Evolutionary conservation across 2,888 invertebrate genomes (phyloP).

Genomic region (Muschampia plurimacula): DNA sequence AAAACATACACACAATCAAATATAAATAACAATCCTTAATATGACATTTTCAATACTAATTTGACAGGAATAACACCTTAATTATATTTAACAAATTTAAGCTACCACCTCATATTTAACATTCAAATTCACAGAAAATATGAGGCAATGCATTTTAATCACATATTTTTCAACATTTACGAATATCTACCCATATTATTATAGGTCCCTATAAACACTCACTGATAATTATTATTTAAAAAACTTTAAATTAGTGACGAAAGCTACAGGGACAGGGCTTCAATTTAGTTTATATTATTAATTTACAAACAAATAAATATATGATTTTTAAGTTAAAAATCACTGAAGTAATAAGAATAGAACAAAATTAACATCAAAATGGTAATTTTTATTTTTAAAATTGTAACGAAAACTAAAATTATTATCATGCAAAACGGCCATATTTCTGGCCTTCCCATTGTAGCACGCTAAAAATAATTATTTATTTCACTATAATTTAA

Average conservation of each 20-base stretch:
- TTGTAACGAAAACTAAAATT: conserved; percentile 24
- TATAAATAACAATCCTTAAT: too few species aligned
- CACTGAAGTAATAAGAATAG: conserved; percentile 37
- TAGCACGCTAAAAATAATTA: conserved; percentile 41
- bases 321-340: conserved; percentile 34
- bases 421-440: conserved; percentile 30
- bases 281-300: conserved; percentile 30
- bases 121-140: conserved; percentile 32
- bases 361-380: conserved; percentile 32
- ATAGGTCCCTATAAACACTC: conserved; percentile 19
- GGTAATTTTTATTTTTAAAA: too few species aligned
- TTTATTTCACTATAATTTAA: conserved; percentile 37
- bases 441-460: conserved; percentile 38
- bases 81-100: conserved; percentile 13
- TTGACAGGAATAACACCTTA: too few species aligned
- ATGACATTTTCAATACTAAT: too few species aligned
- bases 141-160: conserved; percentile 27
- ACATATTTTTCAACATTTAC: conserved; percentile 32
- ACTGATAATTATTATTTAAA: conserved; percentile 24
- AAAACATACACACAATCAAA: too few species aligned
- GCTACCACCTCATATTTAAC: conserved; percentile 25
- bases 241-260: conserved; percentile 29
- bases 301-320: conserved; percentile 24
- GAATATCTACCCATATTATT: conserved; percentile 1
- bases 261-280: conserved; percentile 32